These are phyloP conservation scores for Nebria ingens DNA, from an alignment of 1,140 invertebrate genomes.

Conservation along the genomic window DNA sequence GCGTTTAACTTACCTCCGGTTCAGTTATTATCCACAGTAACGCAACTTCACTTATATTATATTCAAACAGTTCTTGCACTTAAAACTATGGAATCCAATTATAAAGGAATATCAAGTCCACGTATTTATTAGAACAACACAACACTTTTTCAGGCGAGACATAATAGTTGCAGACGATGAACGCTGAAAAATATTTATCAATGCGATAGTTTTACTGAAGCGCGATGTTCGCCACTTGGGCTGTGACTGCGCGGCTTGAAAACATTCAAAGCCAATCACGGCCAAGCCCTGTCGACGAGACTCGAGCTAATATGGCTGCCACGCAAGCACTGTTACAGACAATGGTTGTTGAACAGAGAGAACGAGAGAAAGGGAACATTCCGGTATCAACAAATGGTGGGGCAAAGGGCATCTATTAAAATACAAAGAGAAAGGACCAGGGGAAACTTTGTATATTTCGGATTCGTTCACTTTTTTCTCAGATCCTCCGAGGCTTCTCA, in stretches of 20 bases:
- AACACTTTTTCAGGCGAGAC: conserved; percentile 22
- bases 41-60: neutral
- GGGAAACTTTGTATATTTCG: conserved; percentile 16
- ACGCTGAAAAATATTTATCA: conserved; percentile 19
- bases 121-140: conserved; percentile 12
- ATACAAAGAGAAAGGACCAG: conserved; percentile 16
- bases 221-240: conserved; percentile 24
- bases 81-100: neutral
- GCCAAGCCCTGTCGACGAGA: conserved; percentile 31
- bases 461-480: too few relatives aligned
- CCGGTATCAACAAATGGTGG: conserved; percentile 4
- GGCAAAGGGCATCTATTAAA: conserved; percentile 5
- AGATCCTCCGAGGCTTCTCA: too few relatives aligned
- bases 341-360: conserved; percentile 30
- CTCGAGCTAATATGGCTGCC: conserved; percentile 37
- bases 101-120: neutral
- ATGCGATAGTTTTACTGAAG: too few relatives aligned
- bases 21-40: neutral
- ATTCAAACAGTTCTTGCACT: neutral
- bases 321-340: conserved; percentile 25
- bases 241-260: conserved; percentile 28
- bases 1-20: neutral
- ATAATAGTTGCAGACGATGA: conserved; percentile 19
- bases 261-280: conserved; percentile 36
- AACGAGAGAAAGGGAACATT: conserved; percentile 33